These are phyloP conservation scores for Euphonia xanthogaster DNA, from an alignment of 2,797 vertebrate genomes.

Conservation along the genomic window DNA sequence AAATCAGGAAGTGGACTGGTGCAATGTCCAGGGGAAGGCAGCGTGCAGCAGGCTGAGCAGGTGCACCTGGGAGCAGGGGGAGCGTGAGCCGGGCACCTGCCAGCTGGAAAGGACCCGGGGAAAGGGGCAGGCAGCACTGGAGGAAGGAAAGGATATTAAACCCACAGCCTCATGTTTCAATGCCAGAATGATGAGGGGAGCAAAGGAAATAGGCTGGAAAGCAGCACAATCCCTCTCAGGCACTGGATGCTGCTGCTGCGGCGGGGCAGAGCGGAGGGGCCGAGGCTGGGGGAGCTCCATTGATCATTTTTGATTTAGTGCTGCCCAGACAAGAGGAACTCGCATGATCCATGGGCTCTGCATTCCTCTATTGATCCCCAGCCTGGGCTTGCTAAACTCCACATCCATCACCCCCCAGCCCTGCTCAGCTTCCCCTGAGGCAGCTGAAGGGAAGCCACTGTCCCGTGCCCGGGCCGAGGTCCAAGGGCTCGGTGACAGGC, in stretches of 20 bases:
- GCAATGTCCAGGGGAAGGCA: neutral
- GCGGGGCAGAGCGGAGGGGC: slow-evolving; percentile 11
- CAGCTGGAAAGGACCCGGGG: slow-evolving; percentile 45
- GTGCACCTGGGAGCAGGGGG: neutral
- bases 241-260: neutral
- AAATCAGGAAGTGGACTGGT: neutral
- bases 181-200: slow-evolving; percentile 28
- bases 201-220: neutral
- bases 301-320: slow-evolving; percentile 68
- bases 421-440: neutral
- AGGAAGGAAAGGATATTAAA: slow-evolving; percentile 51
- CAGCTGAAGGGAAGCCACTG: neutral
- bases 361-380: slow-evolving; percentile 65
- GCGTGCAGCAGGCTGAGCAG: neutral
- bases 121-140: neutral
- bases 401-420: slow-evolving; percentile 64
- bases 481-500: neutral
- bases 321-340: slow-evolving; percentile 44
- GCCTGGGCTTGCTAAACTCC: slow-evolving; percentile 61
- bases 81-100: neutral
- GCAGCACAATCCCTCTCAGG: slow-evolving; percentile 19
- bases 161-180: slow-evolving; percentile 41
- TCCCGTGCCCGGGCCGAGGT: neutral
- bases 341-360: slow-evolving; percentile 63
- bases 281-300: slow-evolving; percentile 19